phyloP scores from a whole-genome alignment of 1,140 invertebrate species.

The Archegozetes longisetosus region DNA sequence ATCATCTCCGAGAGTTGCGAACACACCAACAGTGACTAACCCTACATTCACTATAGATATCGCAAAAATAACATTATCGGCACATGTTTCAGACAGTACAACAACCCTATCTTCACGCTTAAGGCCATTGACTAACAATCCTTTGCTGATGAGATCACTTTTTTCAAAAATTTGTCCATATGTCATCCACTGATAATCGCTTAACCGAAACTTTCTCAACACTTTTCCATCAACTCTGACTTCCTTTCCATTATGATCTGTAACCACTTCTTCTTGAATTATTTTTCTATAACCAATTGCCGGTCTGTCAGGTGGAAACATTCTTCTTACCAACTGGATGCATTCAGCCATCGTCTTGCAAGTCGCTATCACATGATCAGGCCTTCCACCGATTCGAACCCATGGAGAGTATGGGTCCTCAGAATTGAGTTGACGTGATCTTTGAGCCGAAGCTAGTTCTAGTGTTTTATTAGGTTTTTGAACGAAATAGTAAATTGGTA shows the following conservation, averaged over 20 bases:
- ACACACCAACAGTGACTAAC: conserved; percentile 70
- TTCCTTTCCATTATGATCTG: conserved; percentile 34
- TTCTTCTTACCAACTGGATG: conserved; percentile 53
- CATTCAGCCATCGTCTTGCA: conserved; percentile 60
- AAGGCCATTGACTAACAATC: conserved; percentile 37
- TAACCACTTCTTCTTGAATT: not conserved
- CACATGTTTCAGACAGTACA: conserved; percentile 92
- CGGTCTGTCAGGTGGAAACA: conserved; percentile 45
- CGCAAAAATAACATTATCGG: conserved; percentile 90
- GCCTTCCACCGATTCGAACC: conserved; percentile 1
- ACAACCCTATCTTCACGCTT: conserved; percentile 51
- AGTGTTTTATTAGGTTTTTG: conserved; percentile 62
- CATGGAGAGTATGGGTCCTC: conserved; percentile 1
- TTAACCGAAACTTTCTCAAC: conserved; percentile 50
- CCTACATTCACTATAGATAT: conserved; percentile 19
- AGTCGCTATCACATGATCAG: not conserved
- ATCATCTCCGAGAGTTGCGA: conserved; percentile 89
- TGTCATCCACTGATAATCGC: conserved; percentile 66
- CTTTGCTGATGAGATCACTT: conserved; percentile 57
- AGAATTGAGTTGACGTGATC: not conserved
- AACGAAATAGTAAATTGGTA: conserved; percentile 68
- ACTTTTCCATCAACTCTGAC: conserved; percentile 48
- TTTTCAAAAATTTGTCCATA: conserved; percentile 59
- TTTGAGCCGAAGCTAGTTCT: not conserved
- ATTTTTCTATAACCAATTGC: not conserved